Percentiles rank a stretch among this genome's conserved stretches.
phyloP scores from a whole-genome alignment of 2,888 invertebrate species.

The Drosophila trichaetosa region DNA sequence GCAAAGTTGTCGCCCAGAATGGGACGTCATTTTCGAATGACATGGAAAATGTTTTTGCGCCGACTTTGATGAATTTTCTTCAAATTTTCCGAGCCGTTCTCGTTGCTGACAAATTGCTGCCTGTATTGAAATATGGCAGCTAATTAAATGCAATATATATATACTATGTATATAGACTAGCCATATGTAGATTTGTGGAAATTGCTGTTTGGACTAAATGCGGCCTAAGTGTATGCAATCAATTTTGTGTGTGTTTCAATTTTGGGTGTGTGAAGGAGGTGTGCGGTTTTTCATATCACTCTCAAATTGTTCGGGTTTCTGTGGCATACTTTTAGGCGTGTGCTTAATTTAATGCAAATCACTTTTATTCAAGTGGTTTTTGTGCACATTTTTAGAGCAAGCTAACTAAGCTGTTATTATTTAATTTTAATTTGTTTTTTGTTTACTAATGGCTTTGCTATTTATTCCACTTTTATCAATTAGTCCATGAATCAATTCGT shows the following conservation, averaged over 20 bases:
- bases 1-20: conserved; percentile 26
- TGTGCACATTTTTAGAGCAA: not conserved
- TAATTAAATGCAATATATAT: conserved; percentile 13
- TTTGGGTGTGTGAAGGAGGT: too few relatives aligned
- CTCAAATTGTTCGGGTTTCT: not conserved
- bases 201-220: conserved; percentile 1
- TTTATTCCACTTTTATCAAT: not conserved
- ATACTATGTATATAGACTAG: not conserved
- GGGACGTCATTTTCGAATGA: conserved; percentile 46
- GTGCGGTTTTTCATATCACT: not conserved
- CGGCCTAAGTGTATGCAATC: conserved; percentile 18
- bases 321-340: not conserved
- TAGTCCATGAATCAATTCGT: not conserved
- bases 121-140: not conserved
- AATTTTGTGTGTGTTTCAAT: conserved; percentile 11
- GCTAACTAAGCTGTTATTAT: not conserved
- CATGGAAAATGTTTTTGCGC: conserved; percentile 69
- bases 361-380: not conserved
- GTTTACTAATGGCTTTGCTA: not conserved
- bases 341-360: not conserved
- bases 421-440: not conserved
- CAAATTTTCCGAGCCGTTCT: not conserved
- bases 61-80: conserved; percentile 68
- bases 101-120: conserved; percentile 20
- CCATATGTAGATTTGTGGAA: not conserved